Base-by-base conservation (phyloP, 2,113 vertebrate genomes). In the Callipepla californica region DNA sequence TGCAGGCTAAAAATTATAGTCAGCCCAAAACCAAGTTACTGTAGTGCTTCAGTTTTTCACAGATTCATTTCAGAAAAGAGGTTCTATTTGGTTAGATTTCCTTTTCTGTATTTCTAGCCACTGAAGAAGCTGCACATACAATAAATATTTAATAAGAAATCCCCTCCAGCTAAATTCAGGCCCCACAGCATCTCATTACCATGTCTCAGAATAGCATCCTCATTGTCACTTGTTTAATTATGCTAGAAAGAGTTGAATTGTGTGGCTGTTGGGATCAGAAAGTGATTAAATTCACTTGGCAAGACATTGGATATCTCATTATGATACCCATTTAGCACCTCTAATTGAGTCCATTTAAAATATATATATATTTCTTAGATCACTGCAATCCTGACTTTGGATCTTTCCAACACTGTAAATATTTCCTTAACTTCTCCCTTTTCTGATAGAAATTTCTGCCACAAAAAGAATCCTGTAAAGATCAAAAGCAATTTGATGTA, bases 111-210 rank as follows among this genome's bases (percentile, higher is more conserved):
- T 98, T 97, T 96, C 96, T 94, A 90, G 73, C 96, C 97, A 97
- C 97, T 96, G 96, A 97, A 97, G 94, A 97, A 97, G 95, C 96
- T 95, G 90, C 94, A 97, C 93, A 96, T 97, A 97, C 93, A 97
- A 98, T 98, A 98, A 98, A 98, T 98, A 98, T 98, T 98, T 98
- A 98, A 98, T 98, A 98, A 96, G 96, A 97, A 97, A 97, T 98
- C 93, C 97, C 97, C 97, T 97, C 96, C 94, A 97, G 97, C 97
- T 96, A 95, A 97, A 98, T 98, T 96, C 94, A 96, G 96, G 94
- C 96, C 97, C 96, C 96, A 97, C 79, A 95, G 97, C 96, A 97
- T 97, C 98, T 98, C 98, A 98, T 98, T 98, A 98, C 93, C 88
- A 92, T 91, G 97, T 96, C 97, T 98, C 97, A 97, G 98, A 98